Percentiles rank a stretch among this genome's conserved stretches.
These are phyloP conservation scores for Botia kubotai DNA, from an alignment of 2,797 vertebrate species.

Conservation along the genomic window DNA sequence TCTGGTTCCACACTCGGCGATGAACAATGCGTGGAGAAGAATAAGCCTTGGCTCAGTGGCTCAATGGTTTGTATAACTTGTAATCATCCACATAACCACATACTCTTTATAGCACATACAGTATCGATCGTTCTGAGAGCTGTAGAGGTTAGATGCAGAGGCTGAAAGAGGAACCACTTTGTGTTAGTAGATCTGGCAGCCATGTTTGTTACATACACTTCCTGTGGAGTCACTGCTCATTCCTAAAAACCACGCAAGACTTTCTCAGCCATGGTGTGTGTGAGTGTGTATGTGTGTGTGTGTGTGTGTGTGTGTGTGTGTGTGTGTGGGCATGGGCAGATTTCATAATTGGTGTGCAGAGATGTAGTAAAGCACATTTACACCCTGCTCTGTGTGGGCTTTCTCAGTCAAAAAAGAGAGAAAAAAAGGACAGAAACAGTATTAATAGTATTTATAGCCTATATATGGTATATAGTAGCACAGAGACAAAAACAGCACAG, in stretches of 20 bases:
- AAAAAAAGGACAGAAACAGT: background rate
- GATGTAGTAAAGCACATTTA: background rate
- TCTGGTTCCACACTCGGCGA: slow-evolving; percentile 41
- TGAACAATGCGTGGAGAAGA: background rate
- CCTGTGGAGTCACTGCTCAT: background rate
- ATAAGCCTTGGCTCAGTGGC: background rate
- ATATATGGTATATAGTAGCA: background rate
- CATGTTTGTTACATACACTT: background rate
- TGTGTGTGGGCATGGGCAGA: background rate
- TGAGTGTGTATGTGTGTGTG: background rate
- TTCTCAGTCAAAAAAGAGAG: background rate
- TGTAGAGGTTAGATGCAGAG: background rate
- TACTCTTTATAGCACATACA: background rate
- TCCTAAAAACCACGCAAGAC: slow-evolving; percentile 21
- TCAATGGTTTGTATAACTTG: too few relatives aligned
- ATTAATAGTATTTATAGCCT: background rate
- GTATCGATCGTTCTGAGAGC: background rate
- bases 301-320: too few relatives aligned
- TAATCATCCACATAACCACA: background rate
- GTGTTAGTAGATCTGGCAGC: background rate
- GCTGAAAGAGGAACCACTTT: background rate
- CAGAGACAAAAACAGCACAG: background rate
- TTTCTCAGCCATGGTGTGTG: background rate
- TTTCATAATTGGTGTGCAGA: background rate
- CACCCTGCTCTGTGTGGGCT: background rate